Base-by-base conservation (phyloP, 2,797 vertebrate genomes). In the Pogonophryne albipinna region DNA sequence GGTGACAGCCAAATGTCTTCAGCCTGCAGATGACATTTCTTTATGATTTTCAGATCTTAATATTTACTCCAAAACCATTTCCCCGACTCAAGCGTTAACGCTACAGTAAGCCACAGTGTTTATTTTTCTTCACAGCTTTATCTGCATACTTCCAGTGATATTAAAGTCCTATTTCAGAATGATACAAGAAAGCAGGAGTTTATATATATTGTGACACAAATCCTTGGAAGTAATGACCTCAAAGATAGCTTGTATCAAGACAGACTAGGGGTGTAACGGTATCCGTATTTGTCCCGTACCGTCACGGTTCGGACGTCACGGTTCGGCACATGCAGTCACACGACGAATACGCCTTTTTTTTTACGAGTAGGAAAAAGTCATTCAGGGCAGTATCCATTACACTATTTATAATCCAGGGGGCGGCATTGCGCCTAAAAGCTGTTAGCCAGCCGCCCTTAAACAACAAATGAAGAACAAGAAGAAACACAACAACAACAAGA, bases 111-210 rank as follows among this genome's bases (percentile, higher is more conserved):
- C 9, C 27, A 13, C 17, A 23, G n/a, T 62, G n/a, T 72, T 58
- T 42, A 23, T 76, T 74, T 76, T n/a, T 50, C 17, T 51, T 59
- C 12, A 4, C 6, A 49, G 27, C 17, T 60, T 66, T 31, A 38
- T 56, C 7, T 57, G 4, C 44, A 7, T 19, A 41, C n/a, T 45
- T 57, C 1, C 41, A 57, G 27, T 15, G 27, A 72, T 49, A 76
- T 66, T 56, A 74, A 70, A 56, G 10, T 20, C 10, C 3, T n/a
- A 13, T 50, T 74, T 74, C 27, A 56, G 34, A 53, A 56, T 44
- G 27, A 45, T 42, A 49, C 11, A 34, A 56, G 34, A 44, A 0
- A 47, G 20, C 10, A 16, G 9, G 13, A 53, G 23, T 51, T 14
- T 34, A 50, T 4, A 13, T 75, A 55, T n/a, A n/a, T 51, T 17